Evolutionary conservation across 2,797 vertebrate species (phyloP).

Genomic region (Meda fulgida): DNA sequence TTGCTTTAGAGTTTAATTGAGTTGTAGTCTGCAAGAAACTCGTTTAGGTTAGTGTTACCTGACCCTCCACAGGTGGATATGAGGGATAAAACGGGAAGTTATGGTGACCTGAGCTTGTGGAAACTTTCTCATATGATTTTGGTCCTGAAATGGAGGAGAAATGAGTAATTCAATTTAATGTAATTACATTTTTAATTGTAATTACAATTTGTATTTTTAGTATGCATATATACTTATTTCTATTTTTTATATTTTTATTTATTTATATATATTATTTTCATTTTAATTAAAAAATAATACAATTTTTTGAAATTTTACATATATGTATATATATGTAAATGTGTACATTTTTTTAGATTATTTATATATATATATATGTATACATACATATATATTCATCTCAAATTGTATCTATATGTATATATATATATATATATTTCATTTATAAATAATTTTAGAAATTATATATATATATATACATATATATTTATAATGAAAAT

Average conservation of each 20-base stretch:
- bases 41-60: constrained; percentile 74
- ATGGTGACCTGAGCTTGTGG: constrained; percentile 81
- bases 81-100: constrained; percentile 81
- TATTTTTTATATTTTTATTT: not conserved
- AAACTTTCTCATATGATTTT: constrained; percentile 84
- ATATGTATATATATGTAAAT: no score
- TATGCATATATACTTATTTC: not conserved
- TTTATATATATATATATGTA: no score
- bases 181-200: no score
- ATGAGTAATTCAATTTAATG: not conserved
- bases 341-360: no score
- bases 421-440: no score
- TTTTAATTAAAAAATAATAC: no score
- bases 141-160: constrained; percentile 73
- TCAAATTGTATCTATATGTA: no score
- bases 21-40: not conserved
- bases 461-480: no score
- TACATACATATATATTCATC: no score
- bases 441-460: no score
- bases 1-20: not conserved
- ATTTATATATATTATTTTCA: not conserved
- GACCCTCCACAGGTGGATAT: constrained; percentile 83
- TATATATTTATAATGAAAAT: no score
- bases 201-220: not conserved
- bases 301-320: no score